Evolutionary conservation across 2,888 invertebrate species (phyloP), one percentile per base, ranked within the genome.

Genomic region (Lobophora halterata): DNA sequence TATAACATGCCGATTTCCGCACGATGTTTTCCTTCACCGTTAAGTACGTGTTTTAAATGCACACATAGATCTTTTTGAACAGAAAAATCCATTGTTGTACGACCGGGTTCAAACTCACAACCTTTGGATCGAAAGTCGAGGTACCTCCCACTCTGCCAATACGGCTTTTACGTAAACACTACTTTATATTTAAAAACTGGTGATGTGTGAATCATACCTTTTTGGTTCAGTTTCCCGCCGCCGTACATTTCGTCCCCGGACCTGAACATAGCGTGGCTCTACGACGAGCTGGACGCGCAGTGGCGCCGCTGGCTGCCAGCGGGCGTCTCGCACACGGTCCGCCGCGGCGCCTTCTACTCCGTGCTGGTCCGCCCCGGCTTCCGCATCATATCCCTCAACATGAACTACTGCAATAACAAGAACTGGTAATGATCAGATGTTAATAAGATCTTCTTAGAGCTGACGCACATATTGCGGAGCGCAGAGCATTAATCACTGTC

Each of bases 361-460:
- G 95, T 96, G 1, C 89, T 96, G 26, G 94, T 97, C 3, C 90
- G 95, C 18, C 96, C 96, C 0, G 97, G 97, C 8, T 95, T 98
- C 73, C 90, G 97, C 39, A 91, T 98, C 35, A 93, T 98, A 49
- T 97, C 97, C 0, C 88, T 98, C n/a, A 98, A 98, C 70, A 97
- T 96, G 93, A 98, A 98, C 80, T 97, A 96, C 79, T 97, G 97
- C 77, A 97, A 97, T 72, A 96, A 96, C 66, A 95, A 95, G 69
- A 97, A 97, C 82, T 98, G 97, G 97, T 93, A 73, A 76, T 2
- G 21, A 21, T 16, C 8, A 12, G 6, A 17, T 7, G 5, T 14
- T 5, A 14, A 3, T 14, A 14, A 3, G 14, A 14, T 14, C 14
- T 5, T 3, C 14, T 14, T 5, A 3, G 14, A 5, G 3, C 5